Evolutionary conservation across 2,888 invertebrate species (phyloP).

Genomic region (Coecobrya sp.): DNA sequence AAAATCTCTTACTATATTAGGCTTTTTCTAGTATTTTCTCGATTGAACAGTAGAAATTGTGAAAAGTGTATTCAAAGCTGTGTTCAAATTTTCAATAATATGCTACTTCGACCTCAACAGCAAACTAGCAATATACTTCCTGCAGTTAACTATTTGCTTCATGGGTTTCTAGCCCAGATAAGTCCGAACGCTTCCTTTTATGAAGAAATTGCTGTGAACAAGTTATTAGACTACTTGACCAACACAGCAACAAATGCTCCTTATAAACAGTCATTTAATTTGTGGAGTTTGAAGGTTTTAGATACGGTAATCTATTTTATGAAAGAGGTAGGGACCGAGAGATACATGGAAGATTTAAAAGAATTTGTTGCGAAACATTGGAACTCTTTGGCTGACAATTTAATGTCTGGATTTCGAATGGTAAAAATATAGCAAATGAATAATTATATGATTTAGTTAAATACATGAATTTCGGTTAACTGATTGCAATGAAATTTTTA

Average conservation of each 20-base stretch:
- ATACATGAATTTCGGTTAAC: background rate
- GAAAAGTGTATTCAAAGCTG: constrained; percentile 64
- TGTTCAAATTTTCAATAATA: background rate
- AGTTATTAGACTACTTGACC: constrained; percentile 28
- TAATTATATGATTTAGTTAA: background rate
- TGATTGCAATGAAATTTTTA: background rate
- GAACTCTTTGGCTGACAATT: constrained; percentile 57
- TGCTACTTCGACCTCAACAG: constrained; percentile 14
- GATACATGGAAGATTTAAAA: constrained; percentile 13
- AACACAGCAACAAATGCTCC: constrained; percentile 15
- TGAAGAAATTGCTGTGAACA: constrained; percentile 35
- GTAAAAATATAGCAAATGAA: constrained; percentile 29
- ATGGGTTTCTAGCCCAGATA: constrained; percentile 52
- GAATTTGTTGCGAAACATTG: constrained; percentile 37
- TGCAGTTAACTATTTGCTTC: constrained; percentile 44
- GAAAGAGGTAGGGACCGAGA: constrained; percentile 10
- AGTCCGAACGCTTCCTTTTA: background rate
- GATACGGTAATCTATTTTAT: constrained; percentile 71
- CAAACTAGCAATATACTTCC: constrained; percentile 18
- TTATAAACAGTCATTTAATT: constrained; percentile 42
- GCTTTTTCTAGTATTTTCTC: constrained; percentile 74
- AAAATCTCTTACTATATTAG: constrained; percentile 31
- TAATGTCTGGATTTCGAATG: constrained; percentile 79
- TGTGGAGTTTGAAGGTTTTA: constrained; percentile 79
- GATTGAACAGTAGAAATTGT: constrained; percentile 78